Evolutionary conservation across 2,888 invertebrate genomes (phyloP).

Genomic region (Stenodema calcarata): DNA sequence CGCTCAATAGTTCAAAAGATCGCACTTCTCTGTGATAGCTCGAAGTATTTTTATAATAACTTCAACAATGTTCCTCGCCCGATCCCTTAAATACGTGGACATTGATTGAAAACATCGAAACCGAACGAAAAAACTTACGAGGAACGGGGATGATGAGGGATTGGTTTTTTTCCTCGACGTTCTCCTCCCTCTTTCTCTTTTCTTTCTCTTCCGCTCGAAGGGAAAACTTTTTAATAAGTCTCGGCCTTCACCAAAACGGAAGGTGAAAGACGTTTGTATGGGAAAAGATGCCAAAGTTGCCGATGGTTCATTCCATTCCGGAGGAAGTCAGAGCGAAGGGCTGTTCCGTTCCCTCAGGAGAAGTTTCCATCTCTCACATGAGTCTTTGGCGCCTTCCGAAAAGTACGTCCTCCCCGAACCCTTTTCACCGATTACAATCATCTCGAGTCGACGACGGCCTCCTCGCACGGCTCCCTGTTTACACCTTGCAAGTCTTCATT

Average conservation of each 20-base stretch:
- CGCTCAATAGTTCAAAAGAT: too few relatives aligned
- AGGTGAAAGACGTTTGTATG: slow-evolving; percentile 30
- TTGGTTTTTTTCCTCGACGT: background rate
- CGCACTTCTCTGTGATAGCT: too few relatives aligned
- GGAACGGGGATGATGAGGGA: background rate
- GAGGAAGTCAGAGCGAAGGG: background rate
- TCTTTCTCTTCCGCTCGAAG: background rate
- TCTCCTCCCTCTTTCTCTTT: background rate
- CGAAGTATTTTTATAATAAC: background rate
- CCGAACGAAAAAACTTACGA: background rate
- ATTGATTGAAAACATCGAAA: background rate
- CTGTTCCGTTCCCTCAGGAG: background rate
- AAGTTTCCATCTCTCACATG: slow-evolving; percentile 5
- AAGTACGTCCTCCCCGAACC: background rate
- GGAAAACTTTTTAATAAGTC: slow-evolving; percentile 23
- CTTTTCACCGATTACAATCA: background rate
- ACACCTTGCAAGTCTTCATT: slow-evolving; percentile 36
- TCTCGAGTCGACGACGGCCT: background rate
- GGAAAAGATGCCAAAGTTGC: slow-evolving; percentile 30
- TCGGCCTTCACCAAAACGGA: slow-evolving; percentile 1
- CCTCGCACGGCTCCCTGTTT: background rate
- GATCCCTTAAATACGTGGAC: background rate
- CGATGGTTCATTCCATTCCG: slow-evolving; percentile 18
- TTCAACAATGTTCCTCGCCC: background rate
- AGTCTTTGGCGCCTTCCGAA: background rate